Percentiles rank a stretch among this genome's conserved stretches.
phyloP scores from a whole-genome alignment of 1,140 invertebrate species.

The Venturia canescens region DNA sequence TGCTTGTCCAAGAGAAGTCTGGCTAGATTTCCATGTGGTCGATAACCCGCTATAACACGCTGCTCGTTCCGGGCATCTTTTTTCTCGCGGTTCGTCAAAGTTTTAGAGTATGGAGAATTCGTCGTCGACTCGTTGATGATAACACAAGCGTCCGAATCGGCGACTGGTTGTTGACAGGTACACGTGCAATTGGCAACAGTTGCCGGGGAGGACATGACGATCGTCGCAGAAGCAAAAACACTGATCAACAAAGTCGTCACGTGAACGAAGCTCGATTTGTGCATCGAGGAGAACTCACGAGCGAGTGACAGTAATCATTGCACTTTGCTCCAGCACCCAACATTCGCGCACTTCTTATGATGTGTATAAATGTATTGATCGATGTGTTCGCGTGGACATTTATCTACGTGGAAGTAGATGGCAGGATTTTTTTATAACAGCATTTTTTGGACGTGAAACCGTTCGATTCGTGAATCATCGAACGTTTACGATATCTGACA shows the following conservation, averaged over 20 bases:
- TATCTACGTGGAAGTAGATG: background rate
- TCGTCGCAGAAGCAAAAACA: background rate
- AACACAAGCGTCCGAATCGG: background rate
- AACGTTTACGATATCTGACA: background rate
- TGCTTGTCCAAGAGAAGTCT: slow-evolving; percentile 84
- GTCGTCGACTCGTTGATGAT: background rate
- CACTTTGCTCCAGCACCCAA: background rate
- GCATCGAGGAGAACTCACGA: background rate
- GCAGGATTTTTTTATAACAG: background rate
- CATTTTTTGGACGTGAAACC: background rate
- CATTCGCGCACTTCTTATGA: background rate
- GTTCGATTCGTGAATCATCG: background rate
- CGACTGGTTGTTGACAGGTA: background rate
- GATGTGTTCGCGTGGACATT: background rate
- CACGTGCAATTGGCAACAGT: slow-evolving; percentile 61
- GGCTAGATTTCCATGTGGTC: slow-evolving; percentile 82
- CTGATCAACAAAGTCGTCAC: background rate
- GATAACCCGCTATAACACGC: slow-evolving; percentile 62
- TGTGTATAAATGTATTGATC: background rate
- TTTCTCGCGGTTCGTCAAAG: slow-evolving; percentile 11
- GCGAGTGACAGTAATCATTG: slow-evolving; percentile 15
- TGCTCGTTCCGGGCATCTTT: slow-evolving; percentile 45
- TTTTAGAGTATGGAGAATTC: background rate
- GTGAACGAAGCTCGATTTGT: background rate
- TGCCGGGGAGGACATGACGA: background rate